Conservation (phyloP, 2,113 vertebrate genomes). For the Gallinago media region DNA sequence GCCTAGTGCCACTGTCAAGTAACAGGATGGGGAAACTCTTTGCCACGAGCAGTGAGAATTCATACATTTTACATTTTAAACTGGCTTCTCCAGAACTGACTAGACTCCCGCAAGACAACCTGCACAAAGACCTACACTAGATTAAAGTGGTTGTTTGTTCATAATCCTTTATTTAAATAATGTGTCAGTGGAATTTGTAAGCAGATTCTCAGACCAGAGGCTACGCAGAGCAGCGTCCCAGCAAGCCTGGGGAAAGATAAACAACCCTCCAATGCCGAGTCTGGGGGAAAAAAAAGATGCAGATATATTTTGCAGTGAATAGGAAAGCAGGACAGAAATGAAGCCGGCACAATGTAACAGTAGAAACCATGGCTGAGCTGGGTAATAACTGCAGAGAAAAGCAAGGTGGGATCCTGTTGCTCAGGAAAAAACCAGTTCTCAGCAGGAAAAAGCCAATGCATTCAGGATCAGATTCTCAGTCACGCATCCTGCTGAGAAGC, state of each 20-base stretch:
- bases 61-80: not conserved
- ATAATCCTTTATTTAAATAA: not conserved
- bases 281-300: not conserved
- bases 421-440: not conserved
- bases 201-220: not conserved
- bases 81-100: not conserved
- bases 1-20: not conserved
- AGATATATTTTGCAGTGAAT: not conserved
- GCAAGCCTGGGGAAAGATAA: not conserved
- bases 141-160: not conserved
- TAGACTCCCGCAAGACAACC: not conserved
- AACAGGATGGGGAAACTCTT: not conserved
- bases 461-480: conserved; percentile 36
- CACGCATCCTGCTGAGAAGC: conserved; percentile 21
- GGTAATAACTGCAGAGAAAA: conserved; percentile 7
- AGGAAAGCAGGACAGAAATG: not conserved
- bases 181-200: not conserved
- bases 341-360: not conserved
- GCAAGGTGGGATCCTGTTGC: conserved; percentile 19
- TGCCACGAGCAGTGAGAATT: not conserved
- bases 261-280: not conserved
- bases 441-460: conserved; percentile 14
- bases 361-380: not conserved
- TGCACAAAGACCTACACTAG: not conserved
- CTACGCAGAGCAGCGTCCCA: not conserved